Percentiles rank a stretch among this genome's conserved stretches.
Evolutionary conservation across 2,888 invertebrate genomes (phyloP).

Genomic region (Ptychoptera albimana): DNA sequence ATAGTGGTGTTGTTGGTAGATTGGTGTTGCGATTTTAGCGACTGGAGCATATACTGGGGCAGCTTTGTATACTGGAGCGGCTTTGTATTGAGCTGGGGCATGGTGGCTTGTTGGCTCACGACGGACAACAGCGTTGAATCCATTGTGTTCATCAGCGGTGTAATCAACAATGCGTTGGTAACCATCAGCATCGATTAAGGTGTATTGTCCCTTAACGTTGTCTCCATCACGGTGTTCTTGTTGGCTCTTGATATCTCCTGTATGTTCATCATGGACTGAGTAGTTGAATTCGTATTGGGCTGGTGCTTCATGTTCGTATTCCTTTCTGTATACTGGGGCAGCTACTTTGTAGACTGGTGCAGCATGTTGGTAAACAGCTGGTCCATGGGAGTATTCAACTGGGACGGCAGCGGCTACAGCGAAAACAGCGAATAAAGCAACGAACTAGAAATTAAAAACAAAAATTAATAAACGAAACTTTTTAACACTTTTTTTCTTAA

Average conservation of each 20-base stretch:
- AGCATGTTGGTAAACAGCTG: neutral
- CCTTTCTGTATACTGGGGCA: neutral
- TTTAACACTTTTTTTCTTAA: too few relatives aligned
- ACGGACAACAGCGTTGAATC: constrained; percentile 36
- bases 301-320: constrained; percentile 20
- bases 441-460: neutral
- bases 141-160: constrained; percentile 33
- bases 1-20: too few relatives aligned
- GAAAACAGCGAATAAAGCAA: neutral
- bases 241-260: constrained; percentile 36
- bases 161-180: constrained; percentile 35
- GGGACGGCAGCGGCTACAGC: neutral
- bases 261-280: constrained; percentile 32
- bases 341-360: neutral
- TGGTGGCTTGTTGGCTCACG: constrained; percentile 25
- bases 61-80: too few relatives aligned
- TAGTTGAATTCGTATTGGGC: constrained; percentile 34
- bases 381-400: neutral
- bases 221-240: constrained; percentile 35
- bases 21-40: too few relatives aligned
- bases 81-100: too few relatives aligned
- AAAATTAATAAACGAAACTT: neutral
- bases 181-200: constrained; percentile 36
- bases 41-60: too few relatives aligned
- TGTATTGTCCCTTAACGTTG: constrained; percentile 34